phyloP scores from a whole-genome alignment of 2,797 vertebrate genomes.

The Poecile montanus region DNA sequence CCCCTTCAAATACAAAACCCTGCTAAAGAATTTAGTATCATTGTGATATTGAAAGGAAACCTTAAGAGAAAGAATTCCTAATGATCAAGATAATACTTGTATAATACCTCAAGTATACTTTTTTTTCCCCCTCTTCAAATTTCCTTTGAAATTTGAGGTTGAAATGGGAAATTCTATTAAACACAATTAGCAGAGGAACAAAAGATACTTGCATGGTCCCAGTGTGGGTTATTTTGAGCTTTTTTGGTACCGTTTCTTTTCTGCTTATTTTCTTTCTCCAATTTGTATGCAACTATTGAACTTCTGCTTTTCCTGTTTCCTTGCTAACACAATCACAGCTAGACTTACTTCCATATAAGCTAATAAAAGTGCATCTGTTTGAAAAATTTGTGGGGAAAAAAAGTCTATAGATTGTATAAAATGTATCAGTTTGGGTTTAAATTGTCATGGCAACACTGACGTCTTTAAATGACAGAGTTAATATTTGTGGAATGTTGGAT shows the following conservation, averaged over 20 bases:
- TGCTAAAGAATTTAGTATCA: neutral
- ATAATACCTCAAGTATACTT: neutral
- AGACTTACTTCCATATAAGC: constrained; percentile 43
- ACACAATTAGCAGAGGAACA: neutral
- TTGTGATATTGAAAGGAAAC: neutral
- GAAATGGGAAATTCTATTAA: constrained; percentile 10
- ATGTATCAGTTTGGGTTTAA: constrained; percentile 70
- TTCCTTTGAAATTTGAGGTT: neutral
- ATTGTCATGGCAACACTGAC: constrained; percentile 80
- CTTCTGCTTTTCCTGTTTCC: constrained; percentile 10
- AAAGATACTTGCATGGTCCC: neutral
- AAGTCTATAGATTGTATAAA: constrained; percentile 39
- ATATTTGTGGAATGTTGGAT: constrained; percentile 69
- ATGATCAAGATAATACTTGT: neutral
- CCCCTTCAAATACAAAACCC: neutral
- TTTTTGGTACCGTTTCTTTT: neutral
- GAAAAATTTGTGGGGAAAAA: constrained; percentile 9
- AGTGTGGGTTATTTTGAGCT: neutral
- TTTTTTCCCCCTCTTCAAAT: neutral
- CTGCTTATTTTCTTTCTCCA: neutral
- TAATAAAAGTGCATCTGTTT: constrained; percentile 55
- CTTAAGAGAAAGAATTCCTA: neutral
- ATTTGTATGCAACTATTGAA: constrained; percentile 29
- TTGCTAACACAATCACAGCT: neutral
- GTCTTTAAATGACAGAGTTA: constrained; percentile 78